Evolutionary conservation across 2,797 vertebrate genomes (phyloP).

Genomic region (Spinus pinus): DNA sequence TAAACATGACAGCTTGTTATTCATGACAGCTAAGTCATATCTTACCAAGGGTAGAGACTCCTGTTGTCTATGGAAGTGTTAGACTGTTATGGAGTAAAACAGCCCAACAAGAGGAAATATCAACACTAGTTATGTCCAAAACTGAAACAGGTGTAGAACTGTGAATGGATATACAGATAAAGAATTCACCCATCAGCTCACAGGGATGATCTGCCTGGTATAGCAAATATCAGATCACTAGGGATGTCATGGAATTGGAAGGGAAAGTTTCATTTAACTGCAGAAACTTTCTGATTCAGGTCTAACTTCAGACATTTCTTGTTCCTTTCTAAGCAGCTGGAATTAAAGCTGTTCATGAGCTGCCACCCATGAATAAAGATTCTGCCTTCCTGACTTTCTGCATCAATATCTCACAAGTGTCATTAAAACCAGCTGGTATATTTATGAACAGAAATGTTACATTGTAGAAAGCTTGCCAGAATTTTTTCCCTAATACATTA

Average conservation of each 20-base stretch:
- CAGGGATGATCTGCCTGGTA: neutral
- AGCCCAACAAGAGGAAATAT: neutral
- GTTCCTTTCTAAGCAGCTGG: neutral
- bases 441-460: neutral
- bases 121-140: neutral
- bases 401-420: neutral
- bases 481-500: slow-evolving; percentile 1
- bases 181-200: neutral
- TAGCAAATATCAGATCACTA: neutral
- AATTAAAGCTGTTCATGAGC: neutral
- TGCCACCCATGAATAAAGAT: neutral
- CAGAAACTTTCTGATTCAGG: neutral
- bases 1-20: neutral
- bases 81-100: neutral
- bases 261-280: neutral
- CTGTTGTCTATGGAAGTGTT: neutral
- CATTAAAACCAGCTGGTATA: neutral
- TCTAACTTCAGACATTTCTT: neutral
- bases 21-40: neutral
- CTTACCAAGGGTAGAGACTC: neutral
- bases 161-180: neutral
- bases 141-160: neutral
- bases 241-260: neutral
- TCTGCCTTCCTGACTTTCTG: neutral
- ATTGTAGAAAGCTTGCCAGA: neutral